phyloP scores from a whole-genome alignment of 2,113 vertebrate genomes.

The Pelecanus crispus region DNA sequence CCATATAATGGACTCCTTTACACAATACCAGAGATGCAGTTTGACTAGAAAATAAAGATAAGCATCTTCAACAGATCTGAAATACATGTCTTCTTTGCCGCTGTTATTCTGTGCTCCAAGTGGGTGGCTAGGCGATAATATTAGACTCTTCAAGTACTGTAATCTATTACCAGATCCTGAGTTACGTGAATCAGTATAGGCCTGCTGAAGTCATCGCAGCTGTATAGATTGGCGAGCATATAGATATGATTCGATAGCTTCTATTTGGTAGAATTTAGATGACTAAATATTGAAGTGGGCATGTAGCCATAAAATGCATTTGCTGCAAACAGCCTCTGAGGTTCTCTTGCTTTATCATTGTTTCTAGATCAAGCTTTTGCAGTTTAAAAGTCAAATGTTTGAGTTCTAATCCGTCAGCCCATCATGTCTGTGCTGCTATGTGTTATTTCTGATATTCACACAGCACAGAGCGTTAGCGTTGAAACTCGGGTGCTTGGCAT shows the following conservation, averaged over 20 bases:
- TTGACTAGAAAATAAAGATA: not conserved
- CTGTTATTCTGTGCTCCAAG: not conserved
- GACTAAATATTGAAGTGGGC: not conserved
- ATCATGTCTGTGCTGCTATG: not conserved
- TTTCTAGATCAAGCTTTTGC: not conserved
- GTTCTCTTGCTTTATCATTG: not conserved
- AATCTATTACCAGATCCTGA: not conserved
- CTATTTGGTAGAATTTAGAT: not conserved
- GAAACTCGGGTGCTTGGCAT: not conserved
- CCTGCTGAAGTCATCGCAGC: not conserved
- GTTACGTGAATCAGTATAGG: not conserved
- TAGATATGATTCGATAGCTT: not conserved
- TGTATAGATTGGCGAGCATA: rapidly evolving
- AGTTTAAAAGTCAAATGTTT: not conserved
- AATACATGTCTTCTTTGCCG: not conserved
- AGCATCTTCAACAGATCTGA: not conserved
- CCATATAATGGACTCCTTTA: not conserved
- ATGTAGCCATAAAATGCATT: not conserved
- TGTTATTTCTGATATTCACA: no score
- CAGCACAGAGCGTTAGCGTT: not conserved
- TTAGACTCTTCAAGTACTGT: not conserved
- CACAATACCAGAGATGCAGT: not conserved
- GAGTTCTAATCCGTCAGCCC: not conserved
- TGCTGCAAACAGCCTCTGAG: not conserved
- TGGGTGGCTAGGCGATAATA: not conserved